Conservation (phyloP, 2,113 vertebrate species). For the Fregetta grallaria region DNA sequence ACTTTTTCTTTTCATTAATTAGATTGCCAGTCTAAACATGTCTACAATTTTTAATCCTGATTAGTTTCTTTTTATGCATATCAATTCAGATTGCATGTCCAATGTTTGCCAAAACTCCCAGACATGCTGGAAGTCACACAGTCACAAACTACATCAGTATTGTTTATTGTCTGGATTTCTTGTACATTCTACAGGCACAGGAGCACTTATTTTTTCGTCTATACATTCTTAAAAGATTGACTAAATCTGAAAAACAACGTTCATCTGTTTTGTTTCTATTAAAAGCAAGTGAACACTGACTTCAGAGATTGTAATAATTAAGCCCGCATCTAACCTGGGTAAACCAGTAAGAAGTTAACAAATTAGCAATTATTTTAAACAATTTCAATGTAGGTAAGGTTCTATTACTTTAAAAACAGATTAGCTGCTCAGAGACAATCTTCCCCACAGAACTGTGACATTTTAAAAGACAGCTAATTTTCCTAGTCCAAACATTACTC, state of each 20-base stretch:
- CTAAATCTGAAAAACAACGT: not conserved
- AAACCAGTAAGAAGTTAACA: not conserved
- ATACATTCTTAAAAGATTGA: not conserved
- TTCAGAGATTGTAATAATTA: not conserved
- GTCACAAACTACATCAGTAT: constrained; percentile 18
- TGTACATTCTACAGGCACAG: not conserved
- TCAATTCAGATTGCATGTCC: constrained; percentile 47
- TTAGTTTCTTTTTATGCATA: constrained; percentile 44
- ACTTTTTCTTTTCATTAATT: constrained; percentile 46
- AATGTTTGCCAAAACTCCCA: constrained; percentile 55
- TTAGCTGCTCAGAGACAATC: not conserved
- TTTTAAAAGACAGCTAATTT: not conserved
- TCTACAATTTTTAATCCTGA: constrained; percentile 35
- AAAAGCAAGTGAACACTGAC: not conserved
- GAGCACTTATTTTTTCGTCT: not conserved
- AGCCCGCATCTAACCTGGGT: not conserved
- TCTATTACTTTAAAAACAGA: not conserved
- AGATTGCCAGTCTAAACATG: constrained; percentile 41
- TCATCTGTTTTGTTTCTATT: not conserved
- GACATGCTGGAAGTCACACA: constrained; percentile 37
- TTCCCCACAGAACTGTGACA: not conserved
- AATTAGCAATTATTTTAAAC: not conserved
- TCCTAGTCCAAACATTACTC: not conserved
- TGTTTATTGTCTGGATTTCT: constrained; percentile 58
- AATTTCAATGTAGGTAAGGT: not conserved